Base-by-base conservation (phyloP, 2,797 vertebrate genomes). In the Ctenopoma multispine region DNA sequence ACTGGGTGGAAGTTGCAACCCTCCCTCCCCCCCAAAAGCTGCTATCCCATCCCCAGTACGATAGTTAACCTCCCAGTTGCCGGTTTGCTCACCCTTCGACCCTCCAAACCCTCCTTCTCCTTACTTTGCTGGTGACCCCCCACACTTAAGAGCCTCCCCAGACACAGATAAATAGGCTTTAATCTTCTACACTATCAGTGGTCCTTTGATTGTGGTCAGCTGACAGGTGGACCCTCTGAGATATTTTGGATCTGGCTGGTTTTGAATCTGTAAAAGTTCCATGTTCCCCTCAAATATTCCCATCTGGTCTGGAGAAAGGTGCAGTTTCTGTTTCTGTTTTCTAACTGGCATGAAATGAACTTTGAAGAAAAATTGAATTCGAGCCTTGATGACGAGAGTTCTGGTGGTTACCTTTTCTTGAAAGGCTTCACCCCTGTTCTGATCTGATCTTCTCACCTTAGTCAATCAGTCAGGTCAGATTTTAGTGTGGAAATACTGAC, bases 11-110 rank as follows among this genome's bases (percentile, higher is more conserved):
- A 87, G 79, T 75, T 59, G 63, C 67, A 64, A 17, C 41, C 48
- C 64, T 24, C 29, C 14, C 51, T 9, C 50, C 65, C 44, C 24
- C 44, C 20, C 5, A 36, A 34, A 58, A 63, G 12, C 49, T 38
- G 44, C 46, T 48, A 44, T 43, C 59, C 46, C 63, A 58, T 46
- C 68, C 59, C 60, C 57, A 80, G 53, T 63, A 46, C n/a, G 62
- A 82, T 69, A 69, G 85, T 83, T 90, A 89, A 88, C 84, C 83
- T 89, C 86, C 82, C 75, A 77, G 66, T 82, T 82, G 85, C 77
- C n/a, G 49, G 77, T 77, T 73, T 82, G 68, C 75, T 81, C 86
- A 79, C 81, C 80, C 85, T 78, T 77, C 71, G 43, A 79, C 69
- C 73, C 73, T 74, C 58, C 58, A 47, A 60, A 57, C 66, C 49